Conservation (phyloP, 30 jellyfish, hydroid and myxozoan species). For the Mastigias papua region DNA sequence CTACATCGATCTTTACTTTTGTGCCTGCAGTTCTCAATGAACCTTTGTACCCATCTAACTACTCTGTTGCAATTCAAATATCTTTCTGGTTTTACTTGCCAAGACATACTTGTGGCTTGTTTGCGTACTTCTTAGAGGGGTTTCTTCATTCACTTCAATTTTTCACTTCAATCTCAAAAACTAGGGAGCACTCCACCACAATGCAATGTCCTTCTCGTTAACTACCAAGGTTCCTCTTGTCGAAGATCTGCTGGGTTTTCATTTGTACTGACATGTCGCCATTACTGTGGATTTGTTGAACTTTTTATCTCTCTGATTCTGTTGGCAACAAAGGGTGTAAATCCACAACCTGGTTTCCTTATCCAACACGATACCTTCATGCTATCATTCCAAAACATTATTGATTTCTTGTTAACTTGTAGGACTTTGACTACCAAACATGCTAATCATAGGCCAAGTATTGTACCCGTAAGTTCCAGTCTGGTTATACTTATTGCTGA, state of each 20-base stretch:
- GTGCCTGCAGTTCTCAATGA: slow-evolving; percentile 2
- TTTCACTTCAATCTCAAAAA: neutral
- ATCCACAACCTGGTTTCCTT: slow-evolving; percentile 9
- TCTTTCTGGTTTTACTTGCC: neutral
- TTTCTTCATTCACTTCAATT: neutral
- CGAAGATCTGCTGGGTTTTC: neutral
- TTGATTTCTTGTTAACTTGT: neutral
- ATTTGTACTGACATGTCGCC: neutral
- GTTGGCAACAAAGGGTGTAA: slow-evolving; percentile 47
- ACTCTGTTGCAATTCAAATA: slow-evolving; percentile 17
- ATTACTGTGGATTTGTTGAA: slow-evolving; percentile 7
- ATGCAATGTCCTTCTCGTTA: neutral
- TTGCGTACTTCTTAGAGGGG: neutral
- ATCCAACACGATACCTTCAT: slow-evolving; percentile 51
- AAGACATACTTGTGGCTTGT: neutral
- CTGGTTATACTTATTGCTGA: slow-evolving; percentile 30
- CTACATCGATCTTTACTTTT: neutral
- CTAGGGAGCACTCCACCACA: neutral
- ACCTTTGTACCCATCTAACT: slow-evolving; percentile 18
- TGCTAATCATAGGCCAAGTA: slow-evolving; percentile 1
- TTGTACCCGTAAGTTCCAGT: slow-evolving; percentile 46
- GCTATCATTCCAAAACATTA: slow-evolving; percentile 40
- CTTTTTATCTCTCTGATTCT: slow-evolving; percentile 30
- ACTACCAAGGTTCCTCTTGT: neutral
- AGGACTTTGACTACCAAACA: neutral